Base-by-base conservation (phyloP, 2,888 invertebrate species). In the Tyria jacobaeae region DNA sequence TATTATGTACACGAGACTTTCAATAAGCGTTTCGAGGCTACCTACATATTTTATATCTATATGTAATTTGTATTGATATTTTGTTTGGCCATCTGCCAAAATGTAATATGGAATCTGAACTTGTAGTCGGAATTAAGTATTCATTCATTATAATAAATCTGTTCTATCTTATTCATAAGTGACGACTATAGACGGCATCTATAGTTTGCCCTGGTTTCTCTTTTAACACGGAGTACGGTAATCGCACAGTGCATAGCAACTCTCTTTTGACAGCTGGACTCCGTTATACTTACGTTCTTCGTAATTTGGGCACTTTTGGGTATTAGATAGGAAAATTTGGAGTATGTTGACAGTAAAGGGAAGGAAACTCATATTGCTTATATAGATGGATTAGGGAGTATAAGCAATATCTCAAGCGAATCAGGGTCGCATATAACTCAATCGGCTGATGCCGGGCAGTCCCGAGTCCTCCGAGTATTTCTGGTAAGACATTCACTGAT, bases 111-210 rank as follows among this genome's bases (percentile, higher is more conserved):
- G 85, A 79, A 82, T 79, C 81, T 72, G 83, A 83, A 83, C 80
- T 86, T 86, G 84, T 81, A 82, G 80, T 79, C 78, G 69, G 85
- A 84, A 88, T 88, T 89, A 89, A 89, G 86, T 86, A 89, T 88
- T 89, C 88, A 87, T 89, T 88, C 85, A 86, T 77, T 82, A 81
- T 79, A 75, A 87, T 90, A 89, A 89, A 90, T 90, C 87, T 88
- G 84, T 84, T 86, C 81, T 85, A 88, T 88, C 82, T 88, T 88
- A 88, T 89, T 85, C 85, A 81, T 84, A 84, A 84, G 83, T 66
- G 80, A 68, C 66, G 60, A 66, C 70, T 70, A 73, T 65, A 66
- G 62, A 61, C 66, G 53, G 61, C 71, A 68, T 67, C 65, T 71
- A 71, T 70, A 63, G 69, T 64, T 63, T 82, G 85, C 69, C 83